phyloP scores from a whole-genome alignment of 2,888 invertebrate species.

The Eupsilia transversa region DNA sequence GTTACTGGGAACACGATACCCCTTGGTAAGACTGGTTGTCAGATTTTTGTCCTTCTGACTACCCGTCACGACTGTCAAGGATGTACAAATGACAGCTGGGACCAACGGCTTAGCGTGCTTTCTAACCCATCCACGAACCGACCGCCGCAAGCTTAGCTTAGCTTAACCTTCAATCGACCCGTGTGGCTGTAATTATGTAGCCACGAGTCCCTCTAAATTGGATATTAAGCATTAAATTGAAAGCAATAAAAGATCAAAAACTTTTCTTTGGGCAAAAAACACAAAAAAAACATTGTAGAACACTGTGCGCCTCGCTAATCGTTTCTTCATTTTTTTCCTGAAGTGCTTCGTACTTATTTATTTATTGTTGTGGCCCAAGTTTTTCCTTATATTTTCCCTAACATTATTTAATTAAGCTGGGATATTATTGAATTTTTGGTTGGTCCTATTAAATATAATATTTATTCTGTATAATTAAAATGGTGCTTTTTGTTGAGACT shows the following conservation, averaged over 20 bases:
- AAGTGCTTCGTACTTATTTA: conserved; percentile 40
- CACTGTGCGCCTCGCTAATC: conserved; percentile 31
- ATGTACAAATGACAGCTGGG: not conserved
- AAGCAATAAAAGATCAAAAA: conserved; percentile 63
- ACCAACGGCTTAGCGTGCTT: not conserved
- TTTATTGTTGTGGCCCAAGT: conserved; percentile 33
- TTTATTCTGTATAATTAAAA: conserved; percentile 53
- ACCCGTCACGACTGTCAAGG: not conserved
- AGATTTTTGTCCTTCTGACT: not conserved
- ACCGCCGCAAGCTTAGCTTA: not conserved
- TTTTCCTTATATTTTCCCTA: conserved; percentile 15
- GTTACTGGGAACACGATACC: not conserved
- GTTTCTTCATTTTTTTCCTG: conserved; percentile 28
- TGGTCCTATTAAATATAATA: conserved; percentile 20
- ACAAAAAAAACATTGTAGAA: conserved; percentile 19
- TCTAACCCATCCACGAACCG: not conserved
- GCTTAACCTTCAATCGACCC: not conserved
- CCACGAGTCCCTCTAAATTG: conserved; percentile 27
- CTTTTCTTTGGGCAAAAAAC: conserved; percentile 25
- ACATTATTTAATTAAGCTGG: conserved; percentile 41
- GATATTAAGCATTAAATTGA: conserved; percentile 57
- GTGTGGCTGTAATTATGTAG: not conserved
- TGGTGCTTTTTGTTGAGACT: conserved; percentile 20
- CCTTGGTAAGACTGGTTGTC: not conserved
- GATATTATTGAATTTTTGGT: conserved; percentile 46